These are phyloP conservation scores for Nymphalis urticae DNA, from an alignment of 2,888 invertebrate genomes.

Conservation along the genomic window DNA sequence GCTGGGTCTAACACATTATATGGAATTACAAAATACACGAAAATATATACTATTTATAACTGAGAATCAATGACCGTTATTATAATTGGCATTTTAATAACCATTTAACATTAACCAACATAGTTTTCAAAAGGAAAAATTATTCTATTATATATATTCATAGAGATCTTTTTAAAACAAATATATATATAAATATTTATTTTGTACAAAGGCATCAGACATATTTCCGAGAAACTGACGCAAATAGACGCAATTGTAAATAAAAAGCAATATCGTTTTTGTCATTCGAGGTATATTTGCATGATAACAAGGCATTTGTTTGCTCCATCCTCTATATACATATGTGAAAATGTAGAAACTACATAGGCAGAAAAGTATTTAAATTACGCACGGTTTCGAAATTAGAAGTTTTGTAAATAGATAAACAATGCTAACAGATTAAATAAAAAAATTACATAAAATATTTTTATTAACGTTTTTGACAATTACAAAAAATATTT, in stretches of 20 bases:
- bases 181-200: not conserved
- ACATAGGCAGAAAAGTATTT: not conserved
- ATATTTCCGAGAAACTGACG: constrained; percentile 15
- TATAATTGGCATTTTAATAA: no score
- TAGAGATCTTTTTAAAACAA: not conserved
- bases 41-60: no score
- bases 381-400: not conserved
- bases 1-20: no score
- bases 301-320: constrained; percentile 34
- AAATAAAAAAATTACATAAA: no score
- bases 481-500: no score
- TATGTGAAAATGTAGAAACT: constrained; percentile 7
- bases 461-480: no score
- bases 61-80: no score
- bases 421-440: no score
- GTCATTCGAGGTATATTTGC: constrained; percentile 39
- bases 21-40: no score
- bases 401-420: not conserved
- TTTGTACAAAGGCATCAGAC: not conserved
- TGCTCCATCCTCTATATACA: constrained; percentile 17
- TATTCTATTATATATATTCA: no score
- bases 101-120: no score
- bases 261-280: constrained; percentile 41
- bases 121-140: no score
- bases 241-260: constrained; percentile 34